Evolutionary conservation across 1,140 invertebrate species (phyloP).

Genomic region (Cyphomyrmex costatus): DNA sequence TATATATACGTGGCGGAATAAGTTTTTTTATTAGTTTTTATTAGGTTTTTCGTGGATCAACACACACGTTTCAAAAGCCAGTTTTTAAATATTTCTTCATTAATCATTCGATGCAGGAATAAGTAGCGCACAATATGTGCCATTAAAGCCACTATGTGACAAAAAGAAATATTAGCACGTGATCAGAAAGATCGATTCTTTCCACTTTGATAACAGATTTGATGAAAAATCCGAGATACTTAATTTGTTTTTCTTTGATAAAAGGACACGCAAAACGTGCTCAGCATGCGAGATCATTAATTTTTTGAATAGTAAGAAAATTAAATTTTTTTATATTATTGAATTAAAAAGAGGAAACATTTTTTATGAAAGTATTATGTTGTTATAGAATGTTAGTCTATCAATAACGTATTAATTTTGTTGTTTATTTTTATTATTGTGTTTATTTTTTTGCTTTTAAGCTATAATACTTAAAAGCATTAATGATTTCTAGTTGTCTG

Average conservation of each 20-base stretch:
- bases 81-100: slow-evolving; percentile 3
- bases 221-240: not conserved
- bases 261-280: not conserved
- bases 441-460: not conserved
- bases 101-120: slow-evolving; percentile 27
- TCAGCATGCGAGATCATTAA: not conserved
- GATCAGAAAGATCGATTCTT: slow-evolving; percentile 14
- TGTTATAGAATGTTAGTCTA: not conserved
- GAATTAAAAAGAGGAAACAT: not conserved
- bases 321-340: not conserved
- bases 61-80: not conserved
- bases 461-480: not conserved
- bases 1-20: not conserved
- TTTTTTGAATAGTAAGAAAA: not conserved
- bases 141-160: not conserved
- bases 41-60: not conserved
- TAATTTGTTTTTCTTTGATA: slow-evolving; percentile 9
- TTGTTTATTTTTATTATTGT: not conserved
- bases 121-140: not conserved
- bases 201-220: not conserved
- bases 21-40: not conserved
- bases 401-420: not conserved
- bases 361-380: not conserved
- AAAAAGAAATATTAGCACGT: not conserved
- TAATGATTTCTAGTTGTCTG: not conserved